A percentile compares a stretch with the other conserved stretches of the same genome.
Evolutionary conservation across 2,888 invertebrate species (phyloP).

Genomic region (Caenorhabditis sp.): DNA sequence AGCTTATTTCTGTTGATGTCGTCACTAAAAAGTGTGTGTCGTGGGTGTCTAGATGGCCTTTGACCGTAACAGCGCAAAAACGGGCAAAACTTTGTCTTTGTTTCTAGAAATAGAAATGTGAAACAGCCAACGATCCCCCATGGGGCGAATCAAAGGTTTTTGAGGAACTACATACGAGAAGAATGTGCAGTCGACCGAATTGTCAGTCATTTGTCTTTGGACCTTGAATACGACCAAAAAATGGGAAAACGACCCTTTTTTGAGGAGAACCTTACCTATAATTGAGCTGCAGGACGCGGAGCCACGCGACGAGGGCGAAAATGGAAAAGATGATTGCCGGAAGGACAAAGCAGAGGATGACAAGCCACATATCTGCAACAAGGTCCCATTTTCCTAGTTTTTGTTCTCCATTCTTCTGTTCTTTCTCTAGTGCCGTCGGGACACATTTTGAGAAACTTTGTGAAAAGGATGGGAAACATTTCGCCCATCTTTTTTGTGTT

Average conservation of each 20-base stretch:
- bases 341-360: constrained; percentile 64
- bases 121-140: not conserved
- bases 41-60: constrained; percentile 32
- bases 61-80: constrained; percentile 9
- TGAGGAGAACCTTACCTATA: constrained; percentile 41
- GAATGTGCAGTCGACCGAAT: not conserved
- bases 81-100: constrained; percentile 23
- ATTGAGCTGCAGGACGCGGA: constrained; percentile 58
- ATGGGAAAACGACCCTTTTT: not conserved
- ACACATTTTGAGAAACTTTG: constrained; percentile 26
- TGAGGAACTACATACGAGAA: constrained; percentile 5
- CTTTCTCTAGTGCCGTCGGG: constrained; percentile 3
- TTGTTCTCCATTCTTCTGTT: too few relatives aligned
- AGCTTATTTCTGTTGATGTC: constrained; percentile 25
- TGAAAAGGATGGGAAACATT: constrained; percentile 1
- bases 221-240: constrained; percentile 2
- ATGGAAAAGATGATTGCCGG: constrained; percentile 64
- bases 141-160: constrained; percentile 17
- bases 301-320: constrained; percentile 63
- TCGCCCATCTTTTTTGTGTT: constrained; percentile 26
- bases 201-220: constrained; percentile 8
- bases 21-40: constrained; percentile 32
- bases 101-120: not conserved
- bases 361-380: constrained; percentile 66
- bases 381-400: not conserved